Base-by-base conservation (phyloP, 2,113 vertebrate species). In the Brachyhypopomus gauderio region DNA sequence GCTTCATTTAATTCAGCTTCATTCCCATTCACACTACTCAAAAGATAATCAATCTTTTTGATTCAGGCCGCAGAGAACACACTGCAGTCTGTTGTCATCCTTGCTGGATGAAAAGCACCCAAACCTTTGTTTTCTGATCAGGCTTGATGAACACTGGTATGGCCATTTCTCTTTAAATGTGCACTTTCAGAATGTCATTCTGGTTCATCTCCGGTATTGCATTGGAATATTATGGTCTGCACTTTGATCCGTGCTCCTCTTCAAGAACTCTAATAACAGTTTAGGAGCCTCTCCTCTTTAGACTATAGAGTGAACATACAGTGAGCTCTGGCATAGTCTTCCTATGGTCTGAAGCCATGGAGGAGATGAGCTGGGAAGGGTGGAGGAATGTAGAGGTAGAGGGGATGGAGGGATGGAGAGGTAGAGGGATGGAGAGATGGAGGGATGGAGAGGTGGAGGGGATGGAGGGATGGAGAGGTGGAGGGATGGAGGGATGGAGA, bases 341-440 rank as follows among this genome's bases (percentile, higher is more conserved):
- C 45, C 27, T 34, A 27, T 80, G 52, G 38, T 36, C 60, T 45
- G 27, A 73, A 22, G 58, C 48, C 74, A 30, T 55, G 56, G 45
- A 63, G 19, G 25, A 80, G 20, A 52, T 81, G 60, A 78, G 23
- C n/a, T n/a, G n/a, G n/a, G n/a, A n/a, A n/a, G n/a, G n/a, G n/a
- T n/a, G n/a, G n/a, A n/a, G n/a, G n/a, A n/a, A n/a, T n/a, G n/a
- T n/a, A n/a, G n/a, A n/a, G n/a, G n/a, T n/a, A n/a, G n/a, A n/a
- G n/a, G n/a, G n/a, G n/a, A n/a, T n/a, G n/a, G n/a, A n/a, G n/a
- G n/a, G n/a, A n/a, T n/a, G n/a, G n/a, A n/a, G n/a, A n/a, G n/a
- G n/a, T n/a, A n/a, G n/a, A n/a, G n/a, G n/a, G n/a, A n/a, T n/a
- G n/a, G n/a, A n/a, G n/a, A n/a, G n/a, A n/a, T n/a, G n/a, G n/a